Base-by-base conservation (phyloP, 35 echinoderm and acorn worm genomes). In the Anneissia japonica region DNA sequence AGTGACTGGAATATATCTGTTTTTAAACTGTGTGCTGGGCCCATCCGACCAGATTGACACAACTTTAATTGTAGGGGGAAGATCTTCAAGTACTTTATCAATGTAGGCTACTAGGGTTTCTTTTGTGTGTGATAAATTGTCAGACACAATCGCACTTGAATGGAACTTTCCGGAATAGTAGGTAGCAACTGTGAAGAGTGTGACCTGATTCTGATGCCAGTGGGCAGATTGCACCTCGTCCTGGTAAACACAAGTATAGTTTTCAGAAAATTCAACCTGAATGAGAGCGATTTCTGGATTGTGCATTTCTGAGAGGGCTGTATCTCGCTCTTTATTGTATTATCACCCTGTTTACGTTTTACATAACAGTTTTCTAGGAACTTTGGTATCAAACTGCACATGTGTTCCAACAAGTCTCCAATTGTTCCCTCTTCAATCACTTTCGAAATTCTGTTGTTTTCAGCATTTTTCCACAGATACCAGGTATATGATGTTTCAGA, bases 351-450 rank as follows among this genome's bases (percentile, higher is more conserved):
- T 45, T 77, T 74, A 19, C 90, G 28, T 36, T 88, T 92, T 16
- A 84, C 40, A 73, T 74, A 92, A 85, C 90, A 87, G 85, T 92
- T 74, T 34, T 78, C 31, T 26, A 92, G 33, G 56, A 82, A 92
- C 35, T 74, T 32, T 3, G 64, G 90, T 30, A 88, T 30, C 9
- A 92, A n/a, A n/a, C n/a, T n/a, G n/a, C n/a, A n/a, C n/a, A n/a
- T n/a, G n/a, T n/a, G n/a, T n/a, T n/a, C n/a, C n/a, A n/a, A n/a
- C n/a, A n/a, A n/a, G n/a, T n/a, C n/a, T n/a, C n/a, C n/a, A n/a
- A n/a, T n/a, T n/a, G n/a, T n/a, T n/a, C n/a, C n/a, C n/a, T n/a
- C n/a, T n/a, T n/a, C n/a, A n/a, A n/a, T n/a, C n/a, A n/a, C n/a
- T n/a, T n/a, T n/a, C n/a, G n/a, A n/a, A n/a, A n/a, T n/a, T n/a